Evolutionary conservation across 2,797 vertebrate species (phyloP).

Genomic region (Acipenser oxyrinchus): DNA sequence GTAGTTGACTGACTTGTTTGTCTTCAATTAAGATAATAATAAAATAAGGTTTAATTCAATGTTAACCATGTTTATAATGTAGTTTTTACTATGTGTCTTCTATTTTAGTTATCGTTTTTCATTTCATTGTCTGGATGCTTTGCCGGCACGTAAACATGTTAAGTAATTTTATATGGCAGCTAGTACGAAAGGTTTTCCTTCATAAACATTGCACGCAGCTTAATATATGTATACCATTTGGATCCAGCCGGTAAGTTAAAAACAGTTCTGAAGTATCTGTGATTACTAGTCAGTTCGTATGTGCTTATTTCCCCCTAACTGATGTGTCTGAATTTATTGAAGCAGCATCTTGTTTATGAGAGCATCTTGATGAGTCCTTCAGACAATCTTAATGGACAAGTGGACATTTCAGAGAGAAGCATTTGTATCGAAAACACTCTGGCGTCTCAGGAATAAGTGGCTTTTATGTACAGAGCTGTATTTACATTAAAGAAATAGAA

Average conservation of each 20-base stretch:
- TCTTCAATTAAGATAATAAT: no score
- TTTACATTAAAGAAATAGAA: conserved; percentile 31
- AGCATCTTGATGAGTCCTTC: conserved; percentile 32
- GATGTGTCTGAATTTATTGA: conserved; percentile 36
- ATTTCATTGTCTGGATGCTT: neutral
- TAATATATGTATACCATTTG: neutral
- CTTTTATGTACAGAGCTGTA: conserved; percentile 27
- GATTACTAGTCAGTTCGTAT: conserved; percentile 9
- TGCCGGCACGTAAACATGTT: neutral
- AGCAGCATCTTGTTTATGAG: conserved; percentile 37
- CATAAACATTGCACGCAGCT: neutral
- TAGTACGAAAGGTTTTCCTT: neutral
- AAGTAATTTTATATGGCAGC: neutral
- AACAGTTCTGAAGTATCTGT: neutral
- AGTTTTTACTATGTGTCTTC: no score
- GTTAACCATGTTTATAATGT: no score
- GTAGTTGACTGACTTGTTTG: no score
- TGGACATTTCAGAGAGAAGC: conserved; percentile 38
- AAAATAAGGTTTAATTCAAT: no score
- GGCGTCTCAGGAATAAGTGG: conserved; percentile 40
- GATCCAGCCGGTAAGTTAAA: neutral
- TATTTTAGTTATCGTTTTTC: no score
- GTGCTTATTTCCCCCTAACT: conserved; percentile 15
- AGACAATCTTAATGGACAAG: conserved; percentile 55
- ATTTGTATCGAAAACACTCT: conserved; percentile 37